These are phyloP conservation scores for Gryon sp. DNA, from an alignment of 1,140 invertebrate genomes.

Conservation along the genomic window DNA sequence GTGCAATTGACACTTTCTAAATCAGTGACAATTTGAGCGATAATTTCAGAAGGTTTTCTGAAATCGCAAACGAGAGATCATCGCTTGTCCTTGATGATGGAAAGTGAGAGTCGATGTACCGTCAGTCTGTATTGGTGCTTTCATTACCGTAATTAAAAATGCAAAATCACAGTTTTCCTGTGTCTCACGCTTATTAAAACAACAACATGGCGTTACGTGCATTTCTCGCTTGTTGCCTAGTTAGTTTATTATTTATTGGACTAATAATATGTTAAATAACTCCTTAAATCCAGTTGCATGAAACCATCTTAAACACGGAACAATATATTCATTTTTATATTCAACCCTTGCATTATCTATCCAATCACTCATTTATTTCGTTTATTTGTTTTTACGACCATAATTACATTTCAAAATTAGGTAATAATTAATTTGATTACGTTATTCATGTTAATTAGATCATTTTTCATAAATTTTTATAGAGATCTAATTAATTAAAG, in stretches of 20 bases:
- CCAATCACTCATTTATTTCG: too few relatives aligned
- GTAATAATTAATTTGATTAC: too few relatives aligned
- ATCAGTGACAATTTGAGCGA: constrained; percentile 50
- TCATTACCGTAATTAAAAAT: constrained; percentile 62
- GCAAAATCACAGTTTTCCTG: constrained; percentile 35
- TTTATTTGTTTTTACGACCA: too few relatives aligned
- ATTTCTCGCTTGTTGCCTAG: constrained; percentile 22
- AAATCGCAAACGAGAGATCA: constrained; percentile 11
- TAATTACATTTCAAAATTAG: too few relatives aligned
- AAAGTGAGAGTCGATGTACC: constrained; percentile 53
- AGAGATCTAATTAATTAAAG: too few relatives aligned
- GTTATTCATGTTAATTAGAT: too few relatives aligned
- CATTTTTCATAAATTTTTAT: too few relatives aligned
- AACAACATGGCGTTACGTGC: constrained; percentile 27
- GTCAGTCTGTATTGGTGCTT: constrained; percentile 45
- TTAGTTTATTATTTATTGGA: constrained; percentile 19
- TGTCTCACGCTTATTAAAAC: constrained; percentile 42
- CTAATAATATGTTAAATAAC: constrained; percentile 12
- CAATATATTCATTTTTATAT: too few relatives aligned
- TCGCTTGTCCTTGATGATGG: constrained; percentile 50
- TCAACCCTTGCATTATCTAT: too few relatives aligned
- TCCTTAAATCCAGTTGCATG: constrained; percentile 2
- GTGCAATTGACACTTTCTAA: constrained; percentile 13
- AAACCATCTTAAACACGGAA: too few relatives aligned
- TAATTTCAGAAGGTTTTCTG: constrained; percentile 43